Percentiles rank a stretch among this genome's conserved stretches.
Evolutionary conservation across 92 coral and sea anemone genomes (phyloP).

Genomic region (Siderastrea radians): DNA sequence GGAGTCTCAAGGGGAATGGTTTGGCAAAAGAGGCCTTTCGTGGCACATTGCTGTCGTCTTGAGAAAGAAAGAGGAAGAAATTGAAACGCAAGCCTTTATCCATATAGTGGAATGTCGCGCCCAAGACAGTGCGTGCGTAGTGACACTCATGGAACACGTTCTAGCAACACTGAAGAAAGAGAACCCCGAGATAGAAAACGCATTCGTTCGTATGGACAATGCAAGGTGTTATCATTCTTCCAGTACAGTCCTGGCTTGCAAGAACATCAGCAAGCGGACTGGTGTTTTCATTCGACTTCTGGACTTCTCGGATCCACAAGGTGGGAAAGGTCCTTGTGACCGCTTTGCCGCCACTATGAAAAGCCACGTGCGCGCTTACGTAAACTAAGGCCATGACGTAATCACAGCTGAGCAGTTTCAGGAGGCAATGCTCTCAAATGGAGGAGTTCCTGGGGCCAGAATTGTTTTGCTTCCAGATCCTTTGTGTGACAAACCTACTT

Average conservation of each 20-base stretch:
- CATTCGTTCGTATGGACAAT: background rate
- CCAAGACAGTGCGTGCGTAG: slow-evolving; percentile 34
- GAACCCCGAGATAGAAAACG: slow-evolving; percentile 23
- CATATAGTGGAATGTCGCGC: background rate
- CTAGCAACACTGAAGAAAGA: slow-evolving; percentile 28
- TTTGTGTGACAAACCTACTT: background rate
- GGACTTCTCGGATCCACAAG: slow-evolving; percentile 22
- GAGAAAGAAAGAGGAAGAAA: too few species aligned
- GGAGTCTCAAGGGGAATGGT: slow-evolving; percentile 25
- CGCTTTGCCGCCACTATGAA: too few species aligned
- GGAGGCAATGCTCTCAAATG: too few species aligned
- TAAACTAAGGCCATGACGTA: too few species aligned
- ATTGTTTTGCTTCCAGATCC: background rate
- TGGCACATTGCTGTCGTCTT: too few species aligned
- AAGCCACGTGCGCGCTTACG: too few species aligned
- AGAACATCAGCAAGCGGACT: slow-evolving; percentile 8
- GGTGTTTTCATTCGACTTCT: slow-evolving; percentile 15
- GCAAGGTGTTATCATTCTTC: background rate
- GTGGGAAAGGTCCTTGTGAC: background rate
- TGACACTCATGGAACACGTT: slow-evolving; percentile 36
- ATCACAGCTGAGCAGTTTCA: too few species aligned
- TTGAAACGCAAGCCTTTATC: too few species aligned
- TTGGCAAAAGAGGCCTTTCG: too few species aligned
- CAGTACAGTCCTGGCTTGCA: slow-evolving; percentile 33
- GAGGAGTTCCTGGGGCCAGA: background rate